phyloP scores from a whole-genome alignment of 1,140 invertebrate genomes.

The Phymorhynchus buccinoides region DNA sequence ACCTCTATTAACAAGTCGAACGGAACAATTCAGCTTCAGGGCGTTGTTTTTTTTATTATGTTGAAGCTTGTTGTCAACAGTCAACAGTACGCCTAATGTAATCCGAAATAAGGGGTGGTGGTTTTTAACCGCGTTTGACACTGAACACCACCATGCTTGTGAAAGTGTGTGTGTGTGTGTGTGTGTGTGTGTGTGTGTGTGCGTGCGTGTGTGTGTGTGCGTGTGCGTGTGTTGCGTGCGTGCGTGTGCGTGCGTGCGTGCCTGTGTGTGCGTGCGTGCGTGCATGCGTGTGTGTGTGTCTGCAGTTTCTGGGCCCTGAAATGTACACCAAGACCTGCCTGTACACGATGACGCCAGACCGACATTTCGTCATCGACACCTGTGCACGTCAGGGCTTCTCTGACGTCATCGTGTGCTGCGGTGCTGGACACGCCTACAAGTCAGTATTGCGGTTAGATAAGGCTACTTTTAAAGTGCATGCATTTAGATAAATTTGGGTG shows the following conservation, averaged over 20 bases:
- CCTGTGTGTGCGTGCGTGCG: background rate
- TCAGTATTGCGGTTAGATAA: too few species aligned
- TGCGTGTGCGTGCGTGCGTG: background rate
- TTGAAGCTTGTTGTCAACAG: too few species aligned
- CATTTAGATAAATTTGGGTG: too few species aligned
- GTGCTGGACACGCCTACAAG: conserved; percentile 71
- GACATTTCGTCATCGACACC: conserved; percentile 67
- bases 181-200: background rate
- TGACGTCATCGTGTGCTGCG: conserved; percentile 66
- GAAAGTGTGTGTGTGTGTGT: too few species aligned
- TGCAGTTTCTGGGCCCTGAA: conserved; percentile 66
- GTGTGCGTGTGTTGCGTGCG: background rate
- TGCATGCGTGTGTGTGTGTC: too few species aligned
- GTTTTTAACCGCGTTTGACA: too few species aligned
- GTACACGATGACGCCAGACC: conserved; percentile 69
- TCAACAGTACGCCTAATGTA: too few species aligned
- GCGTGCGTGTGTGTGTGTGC: background rate
- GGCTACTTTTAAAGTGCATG: too few species aligned
- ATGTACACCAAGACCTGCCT: conserved; percentile 69
- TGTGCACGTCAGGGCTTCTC: conserved; percentile 59
- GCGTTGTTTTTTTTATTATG: too few species aligned
- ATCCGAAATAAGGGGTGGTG: too few species aligned
- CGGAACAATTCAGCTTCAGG: background rate
- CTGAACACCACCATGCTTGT: too few species aligned
- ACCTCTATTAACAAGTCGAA: background rate